A percentile compares a stretch with the other conserved stretches of the same genome.
phyloP scores from a whole-genome alignment of 30 jellyfish, hydroid and myxozoan species.

The Sanderia malayensis region DNA sequence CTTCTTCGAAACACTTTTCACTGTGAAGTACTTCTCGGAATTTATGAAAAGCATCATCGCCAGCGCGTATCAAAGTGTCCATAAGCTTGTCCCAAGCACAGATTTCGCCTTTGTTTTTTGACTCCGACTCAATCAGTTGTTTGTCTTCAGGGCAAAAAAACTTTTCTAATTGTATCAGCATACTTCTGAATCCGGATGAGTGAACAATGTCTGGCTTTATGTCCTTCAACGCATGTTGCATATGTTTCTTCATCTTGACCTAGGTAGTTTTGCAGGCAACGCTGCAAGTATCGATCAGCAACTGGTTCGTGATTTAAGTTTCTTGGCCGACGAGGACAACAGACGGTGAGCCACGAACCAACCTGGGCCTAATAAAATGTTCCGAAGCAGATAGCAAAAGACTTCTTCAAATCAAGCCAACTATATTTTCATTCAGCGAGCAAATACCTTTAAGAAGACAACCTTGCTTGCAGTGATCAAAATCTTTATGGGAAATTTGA shows the following conservation, averaged over 20 bases:
- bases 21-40: not conserved
- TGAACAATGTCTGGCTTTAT: not conserved
- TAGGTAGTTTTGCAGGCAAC: not conserved
- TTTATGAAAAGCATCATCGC: not conserved
- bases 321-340: no score
- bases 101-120: not conserved
- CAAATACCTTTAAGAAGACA: no score
- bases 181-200: not conserved
- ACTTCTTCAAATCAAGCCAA: no score
- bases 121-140: not conserved
- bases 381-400: no score
- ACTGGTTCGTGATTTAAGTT: no score
- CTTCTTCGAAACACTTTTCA: not conserved
- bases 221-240: not conserved
- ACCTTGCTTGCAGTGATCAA: no score
- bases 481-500: no score
- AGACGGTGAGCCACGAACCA: no score
- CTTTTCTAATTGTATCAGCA: not conserved
- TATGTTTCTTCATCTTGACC: not conserved
- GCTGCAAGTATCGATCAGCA: no score
- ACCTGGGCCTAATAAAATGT: no score
- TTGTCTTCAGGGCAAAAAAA: not conserved
- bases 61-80: not conserved
- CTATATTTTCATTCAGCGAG: no score
- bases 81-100: not conserved